Conservation (phyloP, 2,888 invertebrate species). For the Macrosiphum euphorbiae region DNA sequence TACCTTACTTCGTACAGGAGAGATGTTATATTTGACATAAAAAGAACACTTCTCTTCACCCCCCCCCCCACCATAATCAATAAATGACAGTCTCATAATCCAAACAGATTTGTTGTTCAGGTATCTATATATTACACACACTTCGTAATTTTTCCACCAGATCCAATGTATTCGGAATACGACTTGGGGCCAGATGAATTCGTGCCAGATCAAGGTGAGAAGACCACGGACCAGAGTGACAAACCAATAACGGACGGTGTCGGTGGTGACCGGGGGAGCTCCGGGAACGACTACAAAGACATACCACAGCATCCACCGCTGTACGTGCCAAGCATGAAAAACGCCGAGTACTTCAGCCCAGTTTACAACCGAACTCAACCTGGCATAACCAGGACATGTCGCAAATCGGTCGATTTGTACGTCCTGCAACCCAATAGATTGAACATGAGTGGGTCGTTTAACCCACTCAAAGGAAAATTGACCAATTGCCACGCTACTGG, state of each 20-base stretch:
- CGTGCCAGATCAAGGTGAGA: not conserved
- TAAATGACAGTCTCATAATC: not conserved
- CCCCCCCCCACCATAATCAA: not conserved
- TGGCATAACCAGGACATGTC: conserved; percentile 74
- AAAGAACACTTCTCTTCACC: not conserved
- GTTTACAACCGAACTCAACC: conserved; percentile 47
- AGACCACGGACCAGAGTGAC: conserved; percentile 5
- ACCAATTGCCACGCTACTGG: conserved; percentile 90
- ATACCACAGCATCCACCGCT: conserved; percentile 56
- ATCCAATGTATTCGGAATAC: conserved; percentile 51
- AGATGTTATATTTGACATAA: not conserved
- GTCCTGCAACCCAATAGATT: conserved; percentile 85
- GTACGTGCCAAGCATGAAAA: conserved; percentile 65
- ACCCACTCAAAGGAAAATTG: conserved; percentile 88
- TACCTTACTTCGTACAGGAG: too few relatives aligned
- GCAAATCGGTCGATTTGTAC: conserved; percentile 89
- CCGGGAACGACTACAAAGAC: conserved; percentile 52
- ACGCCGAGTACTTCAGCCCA: conserved; percentile 37
- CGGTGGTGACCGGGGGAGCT: not conserved
- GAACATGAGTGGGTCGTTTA: conserved; percentile 82
- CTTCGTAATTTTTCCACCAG: conserved; percentile 20
- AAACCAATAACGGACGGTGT: not conserved
- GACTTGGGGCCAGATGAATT: conserved; percentile 42
- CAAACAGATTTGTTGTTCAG: not conserved
- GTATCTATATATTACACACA: not conserved